A percentile compares a stretch with the other conserved stretches of the same genome.
These are phyloP conservation scores for Dendrocincla fuliginosa DNA, from an alignment of 2,797 vertebrate species.

Conservation along the genomic window DNA sequence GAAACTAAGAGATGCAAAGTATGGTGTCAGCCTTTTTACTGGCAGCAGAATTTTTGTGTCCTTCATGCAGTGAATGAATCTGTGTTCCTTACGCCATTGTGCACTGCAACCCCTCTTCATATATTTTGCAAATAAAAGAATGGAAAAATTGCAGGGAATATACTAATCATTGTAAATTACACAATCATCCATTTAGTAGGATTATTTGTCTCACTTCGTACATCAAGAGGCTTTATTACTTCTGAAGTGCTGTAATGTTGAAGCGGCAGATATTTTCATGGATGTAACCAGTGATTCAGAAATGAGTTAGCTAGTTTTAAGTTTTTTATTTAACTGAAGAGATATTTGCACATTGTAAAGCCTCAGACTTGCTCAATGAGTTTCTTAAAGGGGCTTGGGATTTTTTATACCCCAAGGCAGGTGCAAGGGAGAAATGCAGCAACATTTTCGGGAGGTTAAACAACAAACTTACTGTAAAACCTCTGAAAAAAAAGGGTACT, in stretches of 20 bases:
- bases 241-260: not conserved
- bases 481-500: not conserved
- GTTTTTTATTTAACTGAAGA: not conserved
- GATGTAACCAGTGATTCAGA: not conserved
- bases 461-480: not conserved
- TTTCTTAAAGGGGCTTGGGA: not conserved
- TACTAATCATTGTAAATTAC: not conserved
- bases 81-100: fast-evolving
- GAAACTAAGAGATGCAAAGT: not conserved
- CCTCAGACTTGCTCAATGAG: not conserved
- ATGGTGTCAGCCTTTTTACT: not conserved
- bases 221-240: not conserved
- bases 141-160: not conserved
- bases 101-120: not conserved
- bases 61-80: not conserved
- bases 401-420: not conserved
- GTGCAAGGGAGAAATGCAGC: not conserved
- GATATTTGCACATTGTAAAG: not conserved
- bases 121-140: not conserved
- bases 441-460: not conserved
- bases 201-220: not conserved
- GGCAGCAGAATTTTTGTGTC: not conserved
- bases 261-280: not conserved
- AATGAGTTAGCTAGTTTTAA: not conserved
- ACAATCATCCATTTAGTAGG: not conserved